These are phyloP conservation scores for Octonoba sinensis DNA, from an alignment of 2,888 invertebrate species.

Conservation along the genomic window DNA sequence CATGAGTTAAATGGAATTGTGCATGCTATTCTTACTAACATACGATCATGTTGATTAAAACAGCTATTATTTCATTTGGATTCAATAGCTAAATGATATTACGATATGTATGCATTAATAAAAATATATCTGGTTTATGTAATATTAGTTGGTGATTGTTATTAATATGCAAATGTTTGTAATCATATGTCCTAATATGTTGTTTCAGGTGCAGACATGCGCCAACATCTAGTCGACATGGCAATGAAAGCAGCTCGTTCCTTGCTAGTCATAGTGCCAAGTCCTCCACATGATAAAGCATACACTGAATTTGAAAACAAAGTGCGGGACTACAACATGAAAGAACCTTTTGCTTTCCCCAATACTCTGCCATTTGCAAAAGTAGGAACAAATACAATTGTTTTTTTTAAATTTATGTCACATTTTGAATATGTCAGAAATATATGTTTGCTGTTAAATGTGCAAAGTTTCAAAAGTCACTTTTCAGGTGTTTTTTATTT, in stretches of 20 bases:
- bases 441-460: neutral
- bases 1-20: no score
- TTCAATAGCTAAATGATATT: no score
- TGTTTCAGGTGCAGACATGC: constrained; percentile 41
- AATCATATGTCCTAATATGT: neutral
- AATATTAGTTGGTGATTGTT: no score
- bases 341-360: constrained; percentile 84
- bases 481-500: no score
- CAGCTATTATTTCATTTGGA: no score
- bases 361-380: constrained; percentile 38
- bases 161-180: no score
- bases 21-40: no score
- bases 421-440: no score
- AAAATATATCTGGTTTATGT: no score
- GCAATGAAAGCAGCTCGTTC: constrained; percentile 65
- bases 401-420: neutral
- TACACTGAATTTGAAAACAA: constrained; percentile 81
- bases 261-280: constrained; percentile 65
- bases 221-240: constrained; percentile 34
- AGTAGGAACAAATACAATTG: neutral
- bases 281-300: constrained; percentile 66
- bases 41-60: no score
- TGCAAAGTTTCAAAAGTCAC: no score
- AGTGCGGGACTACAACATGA: constrained; percentile 84
- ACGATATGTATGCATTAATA: no score